Base-by-base conservation (phyloP, 2,888 invertebrate species). In the Horisme vitalbata region DNA sequence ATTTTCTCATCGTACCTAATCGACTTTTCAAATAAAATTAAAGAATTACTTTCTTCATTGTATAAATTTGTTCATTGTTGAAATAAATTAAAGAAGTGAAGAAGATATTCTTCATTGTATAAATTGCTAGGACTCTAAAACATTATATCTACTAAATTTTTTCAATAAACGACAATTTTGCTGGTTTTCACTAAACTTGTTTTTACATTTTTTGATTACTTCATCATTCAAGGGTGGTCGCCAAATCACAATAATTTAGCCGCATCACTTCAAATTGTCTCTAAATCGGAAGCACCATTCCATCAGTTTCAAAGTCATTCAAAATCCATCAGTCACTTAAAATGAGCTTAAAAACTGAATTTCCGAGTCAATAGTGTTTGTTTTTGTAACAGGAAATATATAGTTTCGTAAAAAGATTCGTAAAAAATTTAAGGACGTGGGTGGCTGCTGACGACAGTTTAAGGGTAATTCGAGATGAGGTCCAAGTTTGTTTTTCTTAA, bases 311-410 rank as follows among this genome's bases (percentile, higher is more conserved):
- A 69, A 61, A 79, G 80, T 86, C 86, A 85, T 84, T 80, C 75
- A 48, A 71, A 79, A 82, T 68, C 81, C 85, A 88, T 89, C 86
- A 87, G 63, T 88, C 88, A 88, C 77, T 75, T 75, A 68, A 72
- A 86, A 88, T 79, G 64, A 87, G 85, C 75, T 71, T 65, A 71
- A 69, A 74, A 79, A 80, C 70, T 63, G 66, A 77, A 79, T 83
- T 75, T 80, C 66, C 69, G 71, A 84, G 76, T 84, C 83, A 79
- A 89, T 88, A 87, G 77, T 73, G 69, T 88, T 88, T 85, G 88
- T 88, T 86, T 87, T 88, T 88, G 78, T 84, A 84, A 80, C 87
- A 85, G 87, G 87, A 89, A 88, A 86, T 73, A 69, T 86, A 86
- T 79, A 75, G 82, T 76, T 77, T 73, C 63, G 68, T 82, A 81